Evolutionary conservation across 2,797 vertebrate genomes (phyloP), one percentile per base, ranked within the genome.

Genomic region (Melanotaenia boesemani): DNA sequence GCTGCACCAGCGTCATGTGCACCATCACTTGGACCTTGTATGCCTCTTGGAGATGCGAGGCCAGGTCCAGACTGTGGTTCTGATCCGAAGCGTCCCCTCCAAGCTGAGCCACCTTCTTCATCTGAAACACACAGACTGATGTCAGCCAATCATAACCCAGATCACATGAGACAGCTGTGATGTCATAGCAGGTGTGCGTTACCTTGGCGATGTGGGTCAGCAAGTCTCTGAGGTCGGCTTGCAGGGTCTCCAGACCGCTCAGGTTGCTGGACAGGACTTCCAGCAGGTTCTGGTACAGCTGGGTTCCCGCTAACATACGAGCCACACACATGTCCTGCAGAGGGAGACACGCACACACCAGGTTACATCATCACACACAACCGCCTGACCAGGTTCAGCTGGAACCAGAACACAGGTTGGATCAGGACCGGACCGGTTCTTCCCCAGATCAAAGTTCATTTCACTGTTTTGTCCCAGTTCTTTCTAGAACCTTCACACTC

Each of bases 151-250:
- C 57, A 46, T 26, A 59, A 28, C 5, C 9, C 32, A 32, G 32
- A 32, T 32, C n/a, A n/a, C n/a, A n/a, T 32, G 32, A 6, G 7
- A 2, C 11, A 15, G 39, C 15, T 44, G 41, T 16, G 41, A 44
- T 16, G 41, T 44, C 62, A 44, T 4, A 1, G 36, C 48, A 22
- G n/a, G n/a, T n/a, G 26, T 41, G 64, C 4, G 57, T 76, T 77
- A 95, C 94, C 90, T 90, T 80, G 41, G 9, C 26, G 30, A 94
- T 70, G 74, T 90, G 92, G 0, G 62, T 72, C 60, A 91, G 89
- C 57, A 98, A 94, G 89, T 98, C 96, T 26, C 89, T 68, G 5
- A 95, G 18, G 1, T 97, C 96, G 1, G 91, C 82, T 0, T 2
- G 24, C 55, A 93, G 72, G 37, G 77, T 56, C 4, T 24, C 56